Conservation (phyloP, 2,888 invertebrate species). For the Orthonychiurus folsomi region DNA sequence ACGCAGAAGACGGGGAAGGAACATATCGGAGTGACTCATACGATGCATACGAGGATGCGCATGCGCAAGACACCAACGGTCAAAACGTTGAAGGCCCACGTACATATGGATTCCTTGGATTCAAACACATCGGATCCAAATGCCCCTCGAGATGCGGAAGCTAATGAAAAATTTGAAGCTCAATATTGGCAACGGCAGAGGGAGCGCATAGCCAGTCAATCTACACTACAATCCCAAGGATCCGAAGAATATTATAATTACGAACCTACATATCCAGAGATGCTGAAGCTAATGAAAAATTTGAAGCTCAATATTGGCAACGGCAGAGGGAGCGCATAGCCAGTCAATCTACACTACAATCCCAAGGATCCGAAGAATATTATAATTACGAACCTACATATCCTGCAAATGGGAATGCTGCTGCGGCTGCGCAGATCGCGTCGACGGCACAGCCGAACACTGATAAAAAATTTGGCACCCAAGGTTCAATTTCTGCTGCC, state of each 20-base stretch:
- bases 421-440: neutral
- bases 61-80: neutral
- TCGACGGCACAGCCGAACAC: too few relatives aligned
- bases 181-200: slow-evolving; percentile 39
- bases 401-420: slow-evolving; percentile 5
- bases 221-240: slow-evolving; percentile 28
- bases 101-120: slow-evolving; percentile 40
- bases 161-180: slow-evolving; percentile 36
- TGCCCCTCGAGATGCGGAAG: slow-evolving; percentile 28
- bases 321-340: slow-evolving; percentile 25
- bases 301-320: slow-evolving; percentile 40
- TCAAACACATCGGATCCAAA: slow-evolving; percentile 34
- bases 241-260: slow-evolving; percentile 25
- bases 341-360: slow-evolving; percentile 32
- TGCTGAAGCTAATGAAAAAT: slow-evolving; percentile 32
- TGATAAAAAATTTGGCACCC: too few relatives aligned
- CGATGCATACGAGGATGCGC: slow-evolving; percentile 15
- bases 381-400: neutral
- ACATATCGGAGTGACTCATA: slow-evolving; percentile 11
- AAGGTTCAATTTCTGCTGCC: too few relatives aligned
- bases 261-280: slow-evolving; percentile 14
- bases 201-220: slow-evolving; percentile 38
- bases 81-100: slow-evolving; percentile 29
- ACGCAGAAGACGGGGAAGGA: slow-evolving; percentile 16
- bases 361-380: slow-evolving; percentile 19